These are phyloP conservation scores for Nemoura dubitans DNA, from an alignment of 2,888 invertebrate species.

Conservation along the genomic window DNA sequence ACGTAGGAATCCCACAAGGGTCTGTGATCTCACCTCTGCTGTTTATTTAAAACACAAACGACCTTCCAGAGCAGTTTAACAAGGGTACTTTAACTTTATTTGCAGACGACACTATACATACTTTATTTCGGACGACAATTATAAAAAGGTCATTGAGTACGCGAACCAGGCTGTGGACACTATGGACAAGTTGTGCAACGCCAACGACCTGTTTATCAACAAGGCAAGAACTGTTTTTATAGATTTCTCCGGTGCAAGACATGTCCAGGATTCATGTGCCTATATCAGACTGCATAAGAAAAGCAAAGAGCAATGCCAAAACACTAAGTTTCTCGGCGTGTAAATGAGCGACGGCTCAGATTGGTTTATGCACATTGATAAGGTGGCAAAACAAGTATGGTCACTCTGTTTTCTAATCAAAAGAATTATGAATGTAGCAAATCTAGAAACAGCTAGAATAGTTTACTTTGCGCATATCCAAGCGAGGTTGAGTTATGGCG, in stretches of 20 bases:
- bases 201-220: not conserved
- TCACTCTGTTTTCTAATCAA: not conserved
- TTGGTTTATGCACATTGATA: not conserved
- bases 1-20: not conserved
- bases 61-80: not conserved
- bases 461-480: not conserved
- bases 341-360: not conserved
- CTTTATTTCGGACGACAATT: not conserved
- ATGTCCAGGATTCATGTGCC: not conserved
- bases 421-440: not conserved
- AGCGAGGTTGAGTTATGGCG: not conserved
- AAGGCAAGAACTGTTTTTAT: not conserved
- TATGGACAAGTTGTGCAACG: not conserved
- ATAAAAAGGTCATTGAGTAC: not conserved
- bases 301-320: not conserved
- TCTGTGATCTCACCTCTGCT: not conserved
- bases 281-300: not conserved
- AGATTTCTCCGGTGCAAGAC: not conserved
- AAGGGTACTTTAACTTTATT: not conserved
- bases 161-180: not conserved
- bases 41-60: not conserved
- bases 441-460: not conserved
- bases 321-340: not conserved
- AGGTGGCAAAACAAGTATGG: not conserved
- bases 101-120: not conserved